phyloP scores from a whole-genome alignment of 2,888 invertebrate species.

The Melanotus villosus region DNA sequence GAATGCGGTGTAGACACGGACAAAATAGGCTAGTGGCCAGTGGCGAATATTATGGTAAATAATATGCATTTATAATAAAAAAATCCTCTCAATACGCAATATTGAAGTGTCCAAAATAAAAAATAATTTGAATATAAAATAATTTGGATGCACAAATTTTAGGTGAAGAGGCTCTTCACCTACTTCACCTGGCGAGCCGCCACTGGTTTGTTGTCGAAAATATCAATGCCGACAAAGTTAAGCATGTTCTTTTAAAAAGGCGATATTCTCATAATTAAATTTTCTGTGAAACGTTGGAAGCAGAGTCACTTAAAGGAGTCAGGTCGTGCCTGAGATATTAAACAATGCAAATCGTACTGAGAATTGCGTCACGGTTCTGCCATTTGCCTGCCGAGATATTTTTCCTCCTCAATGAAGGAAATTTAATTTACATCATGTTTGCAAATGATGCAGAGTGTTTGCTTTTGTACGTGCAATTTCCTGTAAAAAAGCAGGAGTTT shows the following conservation, averaged over 20 bases:
- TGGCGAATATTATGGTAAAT: too few relatives aligned
- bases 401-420: slow-evolving; percentile 43
- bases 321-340: slow-evolving; percentile 47
- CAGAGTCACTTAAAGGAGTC: slow-evolving; percentile 44
- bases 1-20: too few relatives aligned
- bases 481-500: slow-evolving; percentile 21
- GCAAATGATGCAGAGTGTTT: slow-evolving; percentile 39
- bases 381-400: slow-evolving; percentile 46
- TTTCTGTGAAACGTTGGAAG: slow-evolving; percentile 46
- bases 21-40: too few relatives aligned
- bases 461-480: slow-evolving; percentile 35
- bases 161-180: too few relatives aligned
- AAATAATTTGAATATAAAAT: too few relatives aligned
- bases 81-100: too few relatives aligned
- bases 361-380: slow-evolving; percentile 46
- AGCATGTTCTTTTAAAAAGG: slow-evolving; percentile 44
- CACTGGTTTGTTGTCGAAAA: slow-evolving; percentile 46
- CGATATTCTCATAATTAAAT: slow-evolving; percentile 49
- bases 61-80: too few relatives aligned
- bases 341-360: slow-evolving; percentile 49
- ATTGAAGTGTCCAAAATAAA: too few relatives aligned
- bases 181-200: too few relatives aligned
- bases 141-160: too few relatives aligned
- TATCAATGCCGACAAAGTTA: slow-evolving; percentile 35
- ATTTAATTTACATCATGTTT: slow-evolving; percentile 47